phyloP scores from a whole-genome alignment of 1,140 invertebrate species.

The Lamellibrachia luymesi region DNA sequence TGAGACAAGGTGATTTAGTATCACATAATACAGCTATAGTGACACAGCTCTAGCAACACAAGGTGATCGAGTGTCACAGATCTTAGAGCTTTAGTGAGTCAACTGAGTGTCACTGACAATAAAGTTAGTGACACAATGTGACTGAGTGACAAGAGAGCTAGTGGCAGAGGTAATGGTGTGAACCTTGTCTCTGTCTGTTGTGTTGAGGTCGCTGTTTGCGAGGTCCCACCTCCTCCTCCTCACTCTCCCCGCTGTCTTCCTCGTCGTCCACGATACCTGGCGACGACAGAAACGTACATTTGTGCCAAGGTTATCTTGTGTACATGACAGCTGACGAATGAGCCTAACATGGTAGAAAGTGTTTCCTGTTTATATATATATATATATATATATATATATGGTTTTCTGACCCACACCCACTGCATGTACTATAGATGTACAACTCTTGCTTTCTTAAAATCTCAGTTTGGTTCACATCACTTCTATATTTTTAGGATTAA shows the following conservation, averaged over 20 bases:
- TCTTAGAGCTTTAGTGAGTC: too few relatives aligned
- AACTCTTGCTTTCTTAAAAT: not conserved
- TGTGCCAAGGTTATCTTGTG: not conserved
- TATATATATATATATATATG: not conserved
- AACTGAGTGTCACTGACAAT: too few relatives aligned
- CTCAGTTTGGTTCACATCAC: constrained; percentile 2
- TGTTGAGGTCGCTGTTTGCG: constrained; percentile 32
- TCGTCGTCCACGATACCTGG: constrained; percentile 33
- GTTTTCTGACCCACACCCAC: not conserved
- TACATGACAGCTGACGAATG: not conserved
- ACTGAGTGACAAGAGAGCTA: too few relatives aligned
- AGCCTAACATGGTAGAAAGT: not conserved
- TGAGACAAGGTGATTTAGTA: too few relatives aligned
- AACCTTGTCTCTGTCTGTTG: constrained; percentile 42
- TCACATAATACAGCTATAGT: too few relatives aligned
- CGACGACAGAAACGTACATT: constrained; percentile 6
- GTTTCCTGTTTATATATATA: constrained; percentile 7
- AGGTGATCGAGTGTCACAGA: too few relatives aligned
- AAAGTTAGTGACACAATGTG: too few relatives aligned
- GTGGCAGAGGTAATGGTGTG: not conserved
- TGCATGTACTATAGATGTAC: not conserved
- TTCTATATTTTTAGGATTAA: not conserved
- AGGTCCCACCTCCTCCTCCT: constrained; percentile 37
- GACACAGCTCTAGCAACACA: too few relatives aligned
- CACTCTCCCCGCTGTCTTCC: constrained; percentile 39